phyloP scores from a whole-genome alignment of 2,888 invertebrate genomes.

The Melanostoma scalare region DNA sequence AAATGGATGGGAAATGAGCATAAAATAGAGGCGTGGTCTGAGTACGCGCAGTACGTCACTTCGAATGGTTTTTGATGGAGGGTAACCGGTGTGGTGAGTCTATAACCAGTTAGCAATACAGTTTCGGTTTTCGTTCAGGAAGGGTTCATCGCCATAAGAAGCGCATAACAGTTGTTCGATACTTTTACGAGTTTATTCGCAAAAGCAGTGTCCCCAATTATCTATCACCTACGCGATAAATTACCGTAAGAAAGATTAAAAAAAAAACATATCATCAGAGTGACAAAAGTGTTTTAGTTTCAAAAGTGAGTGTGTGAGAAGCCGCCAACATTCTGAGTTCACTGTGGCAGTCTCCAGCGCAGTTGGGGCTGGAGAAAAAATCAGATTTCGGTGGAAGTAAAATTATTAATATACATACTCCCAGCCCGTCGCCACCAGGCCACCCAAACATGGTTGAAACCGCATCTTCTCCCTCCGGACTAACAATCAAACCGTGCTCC shows the following conservation, averaged over 20 bases:
- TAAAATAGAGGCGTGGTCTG: conserved; percentile 71
- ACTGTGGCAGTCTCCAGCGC: conserved; percentile 81
- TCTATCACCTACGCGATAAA: not conserved
- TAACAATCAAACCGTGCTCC: conserved; percentile 78
- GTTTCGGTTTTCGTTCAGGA: conserved; percentile 81
- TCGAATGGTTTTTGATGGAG: conserved; percentile 52
- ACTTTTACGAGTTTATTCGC: conserved; percentile 54
- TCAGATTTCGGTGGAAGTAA: conserved; percentile 78
- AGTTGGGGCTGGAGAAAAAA: conserved; percentile 79
- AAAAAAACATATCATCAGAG: conserved; percentile 22
- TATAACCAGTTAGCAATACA: conserved; percentile 77
- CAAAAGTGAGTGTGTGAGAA: conserved; percentile 35
- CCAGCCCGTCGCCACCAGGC: conserved; percentile 78
- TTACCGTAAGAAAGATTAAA: conserved; percentile 19
- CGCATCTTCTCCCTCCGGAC: conserved; percentile 77
- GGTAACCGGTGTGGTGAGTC: conserved; percentile 75
- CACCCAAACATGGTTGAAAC: conserved; percentile 80
- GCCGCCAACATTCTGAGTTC: conserved; percentile 81
- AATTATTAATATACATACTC: conserved; percentile 80
- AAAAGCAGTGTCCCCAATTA: conserved; percentile 31
- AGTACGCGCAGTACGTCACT: conserved; percentile 53
- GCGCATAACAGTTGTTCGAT: conserved; percentile 56
- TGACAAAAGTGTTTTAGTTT: conserved; percentile 41
- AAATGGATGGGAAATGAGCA: conserved; percentile 56
- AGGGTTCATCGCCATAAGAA: conserved; percentile 75